Evolutionary conservation across 1,140 invertebrate genomes (phyloP), one percentile per base, ranked within the genome.

Genomic region (Sinonovacula constricta): DNA sequence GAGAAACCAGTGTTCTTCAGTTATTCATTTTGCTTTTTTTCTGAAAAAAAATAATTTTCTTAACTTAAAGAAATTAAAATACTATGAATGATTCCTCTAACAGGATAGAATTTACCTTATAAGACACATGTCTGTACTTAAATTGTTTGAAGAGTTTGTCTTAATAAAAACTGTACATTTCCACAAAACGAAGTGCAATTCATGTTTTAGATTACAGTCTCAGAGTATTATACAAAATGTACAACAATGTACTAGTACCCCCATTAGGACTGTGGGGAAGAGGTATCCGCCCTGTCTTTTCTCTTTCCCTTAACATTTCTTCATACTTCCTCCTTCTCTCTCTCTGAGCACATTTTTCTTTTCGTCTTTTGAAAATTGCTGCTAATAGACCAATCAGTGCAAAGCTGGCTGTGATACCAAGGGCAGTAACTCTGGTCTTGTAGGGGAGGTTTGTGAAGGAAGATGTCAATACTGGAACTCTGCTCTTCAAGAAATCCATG

Each of bases 201-300:
- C 18, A 14, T n/a, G 18, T 12, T 15, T n/a, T 15, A n/a, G 15
- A n/a, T 10, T n/a, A 0, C 15, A 24, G 54, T 24, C 15, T 57
- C 26, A n/a, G 54, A 26, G 15, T 0, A 0, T 57, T 12, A 12
- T 57, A n/a, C 54, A 57, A n/a, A 57, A n/a, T 12, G 12, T 24
- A 12, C 24, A 57, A 57, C 14, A 57, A 0, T 10, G 12, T 10
- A 57, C 0, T 57, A 15, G 33, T 54, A 74, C 70, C 70, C 63
- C 70, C 70, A 74, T 74, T 74, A 14, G 70, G 70, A 65, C 70
- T 74, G 39, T 62, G 53, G 24, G 70, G 10, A 39, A 74, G 30
- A 36, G 70, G 70, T 34, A 74, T 74, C 49, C 70, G 62, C 0
- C 70, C 70, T 24, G 70, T 74, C 34, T 30, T 74, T 26, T 70